Base-by-base conservation (phyloP, 2,888 invertebrate genomes). In the Electrophaes corylata region DNA sequence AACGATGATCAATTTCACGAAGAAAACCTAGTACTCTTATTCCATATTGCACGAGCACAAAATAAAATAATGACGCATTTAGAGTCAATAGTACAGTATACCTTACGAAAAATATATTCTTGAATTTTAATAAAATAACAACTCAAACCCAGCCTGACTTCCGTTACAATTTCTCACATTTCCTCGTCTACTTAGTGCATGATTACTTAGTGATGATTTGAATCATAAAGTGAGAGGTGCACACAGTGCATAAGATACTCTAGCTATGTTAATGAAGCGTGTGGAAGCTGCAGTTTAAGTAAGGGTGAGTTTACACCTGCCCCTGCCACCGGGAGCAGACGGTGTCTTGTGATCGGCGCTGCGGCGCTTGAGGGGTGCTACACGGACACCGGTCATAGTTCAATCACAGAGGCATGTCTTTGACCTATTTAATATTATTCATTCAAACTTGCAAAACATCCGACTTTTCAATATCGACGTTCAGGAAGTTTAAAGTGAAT, bases 141-240 rank as follows among this genome's bases (percentile, higher is more conserved):
- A 29, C 23, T 37, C 40, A 10, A 54, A 45, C 10, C n/a, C 40
- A 46, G 40, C 52, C 26, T 78, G 83, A 84, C 82, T 80, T 79
- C 87, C 90, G 90, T 91, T 90, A 89, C 77, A 83, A 84, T 81
- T 89, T 91, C 90, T 84, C 90, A 91, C 91, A 88, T 87, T 87
- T 84, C 80, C 83, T 78, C 73, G 73, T 76, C 78, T 78, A 75
- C 75, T 71, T 78, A 73, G 72, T 78, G 79, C 75, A 75, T 73
- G 77, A 71, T n/a, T n/a, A n/a, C n/a, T n/a, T n/a, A n/a, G n/a
- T 81, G 78, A 84, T 85, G 80, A 90, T 91, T 88, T 91, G 85
- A 91, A 91, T 91, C 88, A 89, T 89, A 88, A 89, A 90, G 89
- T 85, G 83, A 81, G 79, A 82, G 86, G 84, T 88, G 91, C 90